Evolutionary conservation across 2,888 invertebrate genomes (phyloP).

Genomic region (Punctoribates punctum): DNA sequence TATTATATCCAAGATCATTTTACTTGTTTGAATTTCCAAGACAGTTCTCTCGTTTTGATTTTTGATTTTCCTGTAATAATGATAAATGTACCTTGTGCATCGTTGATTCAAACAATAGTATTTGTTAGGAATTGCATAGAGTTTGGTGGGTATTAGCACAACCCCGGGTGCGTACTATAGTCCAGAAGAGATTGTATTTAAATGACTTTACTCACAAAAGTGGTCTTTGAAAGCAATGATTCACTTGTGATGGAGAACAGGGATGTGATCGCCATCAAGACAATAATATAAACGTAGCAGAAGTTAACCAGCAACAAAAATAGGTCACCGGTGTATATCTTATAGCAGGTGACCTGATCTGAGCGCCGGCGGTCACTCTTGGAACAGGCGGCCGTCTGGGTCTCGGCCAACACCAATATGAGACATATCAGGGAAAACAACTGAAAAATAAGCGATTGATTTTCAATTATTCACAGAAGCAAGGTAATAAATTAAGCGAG

Average conservation of each 20-base stretch:
- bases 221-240: neutral
- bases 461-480: neutral
- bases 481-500: too few species aligned
- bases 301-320: conserved; percentile 20
- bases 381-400: conserved; percentile 22
- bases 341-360: conserved; percentile 29
- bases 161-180: too few species aligned
- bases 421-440: conserved; percentile 19
- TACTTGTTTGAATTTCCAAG: too few species aligned
- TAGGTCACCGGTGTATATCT: conserved; percentile 18
- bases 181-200: too few species aligned
- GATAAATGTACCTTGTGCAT: too few species aligned
- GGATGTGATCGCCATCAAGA: neutral
- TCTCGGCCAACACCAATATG: neutral
- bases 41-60: too few species aligned
- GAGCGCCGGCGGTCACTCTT: neutral
- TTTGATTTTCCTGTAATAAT: too few species aligned
- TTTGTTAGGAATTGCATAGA: too few species aligned
- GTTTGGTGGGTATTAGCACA: too few species aligned
- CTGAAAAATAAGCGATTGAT: neutral
- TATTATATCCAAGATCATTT: too few species aligned
- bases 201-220: conserved; percentile 5
- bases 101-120: too few species aligned
- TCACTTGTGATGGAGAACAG: conserved; percentile 6
- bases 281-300: conserved; percentile 10